Evolutionary conservation across 2,888 invertebrate genomes (phyloP).

Genomic region (Melanchra persicariae): DNA sequence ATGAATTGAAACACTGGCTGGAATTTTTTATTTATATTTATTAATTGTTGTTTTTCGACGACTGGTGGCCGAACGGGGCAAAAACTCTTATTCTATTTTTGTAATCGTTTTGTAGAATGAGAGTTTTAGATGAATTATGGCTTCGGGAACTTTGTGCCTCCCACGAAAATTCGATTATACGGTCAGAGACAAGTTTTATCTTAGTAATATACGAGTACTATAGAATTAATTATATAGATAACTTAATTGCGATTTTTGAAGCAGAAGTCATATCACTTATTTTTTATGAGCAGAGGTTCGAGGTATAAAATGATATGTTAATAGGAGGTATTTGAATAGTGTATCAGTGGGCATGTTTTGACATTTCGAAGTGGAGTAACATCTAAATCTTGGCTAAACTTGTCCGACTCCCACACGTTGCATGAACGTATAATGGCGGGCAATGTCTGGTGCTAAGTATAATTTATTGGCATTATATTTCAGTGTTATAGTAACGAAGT

Average conservation of each 20-base stretch:
- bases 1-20: conserved; percentile 89
- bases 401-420: conserved; percentile 72
- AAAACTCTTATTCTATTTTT: conserved; percentile 70
- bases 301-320: conserved; percentile 63
- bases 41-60: conserved; percentile 89
- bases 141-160: conserved; percentile 61
- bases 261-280: conserved; percentile 47
- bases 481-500: conserved; percentile 62
- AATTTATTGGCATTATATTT: conserved; percentile 71
- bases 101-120: conserved; percentile 65
- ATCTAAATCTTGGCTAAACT: conserved; percentile 77
- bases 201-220: conserved; percentile 48
- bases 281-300: conserved; percentile 57
- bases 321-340: conserved; percentile 67
- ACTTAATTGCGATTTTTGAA: conserved; percentile 59
- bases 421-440: conserved; percentile 67
- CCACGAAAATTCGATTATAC: conserved; percentile 63
- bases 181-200: conserved; percentile 59
- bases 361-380: conserved; percentile 74
- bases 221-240: conserved; percentile 51
- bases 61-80: conserved; percentile 80
- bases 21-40: conserved; percentile 83
- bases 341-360: conserved; percentile 73
- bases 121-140: conserved; percentile 67
- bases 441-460: conserved; percentile 71